Conservation (phyloP, 2,797 vertebrate genomes). For the Micromesistius poutassou region DNA sequence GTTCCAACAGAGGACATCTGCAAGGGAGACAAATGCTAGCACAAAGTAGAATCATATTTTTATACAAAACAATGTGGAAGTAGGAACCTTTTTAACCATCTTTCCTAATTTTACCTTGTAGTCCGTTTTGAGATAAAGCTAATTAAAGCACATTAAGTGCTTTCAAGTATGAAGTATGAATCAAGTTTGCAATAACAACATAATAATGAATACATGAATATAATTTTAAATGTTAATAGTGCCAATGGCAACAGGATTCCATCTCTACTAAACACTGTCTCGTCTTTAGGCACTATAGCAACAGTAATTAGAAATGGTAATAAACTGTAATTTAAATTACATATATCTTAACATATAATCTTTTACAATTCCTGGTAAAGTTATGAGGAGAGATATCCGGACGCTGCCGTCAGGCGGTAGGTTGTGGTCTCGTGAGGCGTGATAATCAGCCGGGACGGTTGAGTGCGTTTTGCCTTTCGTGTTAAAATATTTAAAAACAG, state of each 20-base stretch:
- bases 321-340: neutral
- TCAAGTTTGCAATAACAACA: neutral
- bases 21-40: conserved; percentile 26
- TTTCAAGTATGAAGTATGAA: too few relatives aligned
- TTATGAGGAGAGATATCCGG: too few relatives aligned
- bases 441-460: too few relatives aligned
- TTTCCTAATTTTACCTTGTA: neutral
- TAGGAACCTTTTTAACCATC: neutral
- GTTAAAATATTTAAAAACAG: too few relatives aligned
- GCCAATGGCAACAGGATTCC: neutral
- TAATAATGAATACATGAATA: neutral
- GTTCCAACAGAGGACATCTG: conserved; percentile 76
- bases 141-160: neutral
- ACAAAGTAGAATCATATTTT: conserved; percentile 20
- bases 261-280: neutral
- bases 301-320: neutral
- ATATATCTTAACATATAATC: neutral
- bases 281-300: neutral
- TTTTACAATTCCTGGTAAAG: too few relatives aligned
- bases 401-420: too few relatives aligned
- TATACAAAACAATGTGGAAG: neutral
- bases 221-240: neutral
- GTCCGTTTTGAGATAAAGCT: neutral
- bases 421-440: too few relatives aligned
- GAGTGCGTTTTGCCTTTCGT: too few relatives aligned